Base-by-base conservation (phyloP, 2,113 vertebrate genomes). In the Hippocampus mohnikei region DNA sequence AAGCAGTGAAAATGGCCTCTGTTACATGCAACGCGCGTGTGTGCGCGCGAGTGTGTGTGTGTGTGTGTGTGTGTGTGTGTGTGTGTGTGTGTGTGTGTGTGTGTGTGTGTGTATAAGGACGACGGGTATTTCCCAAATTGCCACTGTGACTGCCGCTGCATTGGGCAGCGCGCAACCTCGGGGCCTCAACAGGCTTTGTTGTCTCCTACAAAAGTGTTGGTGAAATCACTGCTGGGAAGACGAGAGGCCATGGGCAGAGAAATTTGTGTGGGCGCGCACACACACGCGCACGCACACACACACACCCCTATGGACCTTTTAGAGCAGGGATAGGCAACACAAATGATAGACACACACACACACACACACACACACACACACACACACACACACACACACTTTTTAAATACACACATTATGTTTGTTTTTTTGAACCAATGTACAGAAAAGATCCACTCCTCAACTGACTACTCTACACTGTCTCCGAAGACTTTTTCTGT, bases 1-100 rank as follows among this genome's bases (percentile, higher is more conserved):
- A 92, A 89, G 87, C 78, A 15, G 79, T 84, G 84, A 89, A 89
- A 91, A 88, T 69, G 75, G 66, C 58, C 73, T 83, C 83, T 63
- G 80, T 84, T 77, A 83, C 75, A 78, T 72, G 71, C 23, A 5
- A 12, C 21, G 76, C 73, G 50, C 60, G 72, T 70, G 64, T 72
- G 53, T 69, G 76, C 67, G 64, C 9, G 56, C 4, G 29, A 4
- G 29, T 33, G 29, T 60, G 72, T 70, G 64, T 72, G 52, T 67
- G 76, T 70, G 64, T 13, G 56, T 42, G 55, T 71, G 46, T 83
- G 75, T 78, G 72, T 25, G 40, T 64, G 69, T 55, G 41, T 53
- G 56, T 37, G 5, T 6, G 33, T 37, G 33, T 6, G 5, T 44
- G 42, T 44, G 42, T 44, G 42, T 44, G 12, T 15, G 13, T 15